These are phyloP conservation scores for Sceloporus tristichus DNA, from an alignment of 2,113 vertebrate species.

Conservation along the genomic window DNA sequence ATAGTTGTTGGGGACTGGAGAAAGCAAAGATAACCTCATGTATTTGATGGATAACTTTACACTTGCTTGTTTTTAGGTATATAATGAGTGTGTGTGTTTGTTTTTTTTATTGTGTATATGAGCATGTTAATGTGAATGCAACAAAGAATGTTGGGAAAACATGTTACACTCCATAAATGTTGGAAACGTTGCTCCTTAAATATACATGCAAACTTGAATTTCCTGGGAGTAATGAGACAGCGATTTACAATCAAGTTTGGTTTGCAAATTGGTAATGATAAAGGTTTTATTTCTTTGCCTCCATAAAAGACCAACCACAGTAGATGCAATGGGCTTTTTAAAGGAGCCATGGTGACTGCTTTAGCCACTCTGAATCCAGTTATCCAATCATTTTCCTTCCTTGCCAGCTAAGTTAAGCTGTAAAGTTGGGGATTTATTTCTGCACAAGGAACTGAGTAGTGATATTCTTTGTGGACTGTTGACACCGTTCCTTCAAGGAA, in stretches of 20 bases:
- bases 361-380: slow-evolving; percentile 51
- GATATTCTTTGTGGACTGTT: slow-evolving; percentile 49
- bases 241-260: not conserved
- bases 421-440: slow-evolving; percentile 56
- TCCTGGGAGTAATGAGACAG: not conserved
- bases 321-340: not conserved
- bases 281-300: not conserved
- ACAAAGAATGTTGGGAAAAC: not conserved
- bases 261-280: not conserved
- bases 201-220: not conserved
- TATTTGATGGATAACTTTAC: not conserved
- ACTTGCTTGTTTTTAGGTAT: not conserved
- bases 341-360: not conserved
- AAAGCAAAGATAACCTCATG: not conserved
- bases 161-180: not conserved
- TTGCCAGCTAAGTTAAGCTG: slow-evolving; percentile 47
- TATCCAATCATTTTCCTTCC: slow-evolving; percentile 57
- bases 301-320: not conserved
- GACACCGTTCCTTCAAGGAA: slow-evolving; percentile 58
- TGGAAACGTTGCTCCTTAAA: too few relatives aligned
- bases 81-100: not conserved
- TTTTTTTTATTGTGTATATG: not conserved
- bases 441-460: slow-evolving; percentile 43
- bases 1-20: not conserved
- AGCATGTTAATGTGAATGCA: not conserved